Evolutionary conservation across 2,888 invertebrate genomes (phyloP), one percentile per base, ranked within the genome.

Genomic region (Sinotaia quadrata): DNA sequence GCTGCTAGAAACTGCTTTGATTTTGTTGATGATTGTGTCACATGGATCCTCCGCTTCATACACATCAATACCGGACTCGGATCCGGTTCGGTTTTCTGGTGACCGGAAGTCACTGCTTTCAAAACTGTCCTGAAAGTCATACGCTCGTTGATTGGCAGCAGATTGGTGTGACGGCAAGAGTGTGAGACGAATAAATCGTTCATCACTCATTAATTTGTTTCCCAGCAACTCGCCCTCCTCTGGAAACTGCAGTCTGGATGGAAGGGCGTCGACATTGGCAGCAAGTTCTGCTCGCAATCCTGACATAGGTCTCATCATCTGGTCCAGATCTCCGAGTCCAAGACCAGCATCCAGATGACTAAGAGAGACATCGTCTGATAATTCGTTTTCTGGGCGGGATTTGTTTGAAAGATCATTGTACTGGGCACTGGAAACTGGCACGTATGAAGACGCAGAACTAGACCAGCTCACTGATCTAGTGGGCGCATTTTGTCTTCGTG

Each of bases 1-100:
- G 58, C 74, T 72, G 44, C 67, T 37, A n/a, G 74, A 74, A 2
- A 74, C 72, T 15, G 69, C 74, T 24, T 60, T 60, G 41, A 74
- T 74, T 31, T 49, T 72, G 36, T 65, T 60, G 15, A 74, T 59
- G 31, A 74, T 49, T 15, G 34, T 49, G 41, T 72, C 72, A 54
- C 72, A 74, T 8, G 74, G 74, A 44, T 72, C 74, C 12, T 31
- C 60, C 5, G 44, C 36, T 2, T 69, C 67, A 7, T 49, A 33
- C n/a, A 67, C 29, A n/a, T 74, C 71, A 34, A 69, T 71, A 4
- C 71, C 73, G 1, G 69, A 69, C 24, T 69, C 74, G 0, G 60
- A 61, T 27, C 61, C 68, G 12, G 68, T 56, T 21, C 37, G 34
- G 12, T 24, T 36, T 3, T 54, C 49, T 1, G 36, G 54, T 24